phyloP scores from a whole-genome alignment of 1,140 invertebrate species.

The Lysiphlebus fabarum region DNA sequence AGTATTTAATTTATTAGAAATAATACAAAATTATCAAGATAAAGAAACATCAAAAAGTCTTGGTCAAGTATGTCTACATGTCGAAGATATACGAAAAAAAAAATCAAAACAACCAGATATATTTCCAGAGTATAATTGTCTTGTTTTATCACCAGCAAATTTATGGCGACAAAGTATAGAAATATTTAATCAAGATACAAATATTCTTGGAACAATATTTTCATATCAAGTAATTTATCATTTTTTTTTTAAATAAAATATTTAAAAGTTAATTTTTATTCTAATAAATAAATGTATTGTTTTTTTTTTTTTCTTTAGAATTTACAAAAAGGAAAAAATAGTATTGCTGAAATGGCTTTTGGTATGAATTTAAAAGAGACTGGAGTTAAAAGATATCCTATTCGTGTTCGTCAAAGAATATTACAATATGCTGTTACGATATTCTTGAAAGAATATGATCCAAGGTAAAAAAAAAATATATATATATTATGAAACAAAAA shows the following conservation, averaged over 20 bases:
- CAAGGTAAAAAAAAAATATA: constrained; percentile 65
- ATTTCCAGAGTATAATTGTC: constrained; percentile 86
- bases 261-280: not conserved
- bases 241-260: not conserved
- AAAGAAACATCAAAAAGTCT: constrained; percentile 67
- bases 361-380: constrained; percentile 87
- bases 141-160: constrained; percentile 90
- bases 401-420: constrained; percentile 75
- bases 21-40: constrained; percentile 80
- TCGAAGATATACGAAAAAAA: constrained; percentile 72
- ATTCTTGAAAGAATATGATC: constrained; percentile 77
- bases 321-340: constrained; percentile 74
- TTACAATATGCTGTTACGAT: constrained; percentile 89
- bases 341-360: constrained; percentile 86
- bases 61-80: constrained; percentile 80
- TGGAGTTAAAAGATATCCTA: constrained; percentile 82
- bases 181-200: constrained; percentile 71
- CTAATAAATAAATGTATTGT: constrained; percentile 11
- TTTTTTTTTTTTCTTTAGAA: constrained; percentile 56
- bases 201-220: constrained; percentile 77
- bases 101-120: constrained; percentile 58
- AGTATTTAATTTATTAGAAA: constrained; percentile 81
- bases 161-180: constrained; percentile 84
- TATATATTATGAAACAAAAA: constrained; percentile 15
- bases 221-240: constrained; percentile 67